Conservation (phyloP, 1,140 invertebrate species). For the Aphaenogaster floridana region DNA sequence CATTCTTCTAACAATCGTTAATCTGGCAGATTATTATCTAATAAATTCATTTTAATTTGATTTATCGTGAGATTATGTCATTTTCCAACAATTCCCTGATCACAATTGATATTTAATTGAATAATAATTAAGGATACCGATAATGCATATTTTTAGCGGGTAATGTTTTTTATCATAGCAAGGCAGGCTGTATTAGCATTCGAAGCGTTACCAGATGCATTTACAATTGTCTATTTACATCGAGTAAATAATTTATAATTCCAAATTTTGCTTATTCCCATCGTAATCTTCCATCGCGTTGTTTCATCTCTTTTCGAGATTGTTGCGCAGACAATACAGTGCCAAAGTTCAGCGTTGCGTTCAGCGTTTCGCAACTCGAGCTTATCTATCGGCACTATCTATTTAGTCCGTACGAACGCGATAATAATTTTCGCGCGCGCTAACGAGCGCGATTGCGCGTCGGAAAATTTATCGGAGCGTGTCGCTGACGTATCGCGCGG, state of each 20-base stretch:
- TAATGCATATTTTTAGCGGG: neutral
- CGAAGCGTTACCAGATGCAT: neutral
- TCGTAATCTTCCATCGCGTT: neutral
- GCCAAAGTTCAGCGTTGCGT: neutral
- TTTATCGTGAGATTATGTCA: neutral
- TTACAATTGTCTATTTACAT: neutral
- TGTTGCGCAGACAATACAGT: neutral
- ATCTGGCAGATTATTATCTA: neutral
- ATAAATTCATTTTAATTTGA: neutral
- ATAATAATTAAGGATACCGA: neutral
- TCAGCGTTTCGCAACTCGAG: neutral
- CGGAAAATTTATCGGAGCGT: slow-evolving; percentile 39
- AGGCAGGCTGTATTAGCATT: neutral
- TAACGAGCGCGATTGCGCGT: slow-evolving; percentile 46
- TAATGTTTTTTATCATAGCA: neutral
- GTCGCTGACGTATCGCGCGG: slow-evolving; percentile 50
- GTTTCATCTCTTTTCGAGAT: neutral
- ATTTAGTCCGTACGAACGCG: neutral
- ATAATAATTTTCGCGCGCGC: slow-evolving; percentile 36
- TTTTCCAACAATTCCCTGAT: neutral
- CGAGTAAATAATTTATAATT: neutral
- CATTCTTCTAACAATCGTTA: neutral
- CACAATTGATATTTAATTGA: neutral
- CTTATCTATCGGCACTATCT: neutral
- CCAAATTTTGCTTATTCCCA: neutral